Evolutionary conservation across 2,113 vertebrate genomes (phyloP), one percentile per base, ranked within the genome.

Genomic region (Egretta garzetta): DNA sequence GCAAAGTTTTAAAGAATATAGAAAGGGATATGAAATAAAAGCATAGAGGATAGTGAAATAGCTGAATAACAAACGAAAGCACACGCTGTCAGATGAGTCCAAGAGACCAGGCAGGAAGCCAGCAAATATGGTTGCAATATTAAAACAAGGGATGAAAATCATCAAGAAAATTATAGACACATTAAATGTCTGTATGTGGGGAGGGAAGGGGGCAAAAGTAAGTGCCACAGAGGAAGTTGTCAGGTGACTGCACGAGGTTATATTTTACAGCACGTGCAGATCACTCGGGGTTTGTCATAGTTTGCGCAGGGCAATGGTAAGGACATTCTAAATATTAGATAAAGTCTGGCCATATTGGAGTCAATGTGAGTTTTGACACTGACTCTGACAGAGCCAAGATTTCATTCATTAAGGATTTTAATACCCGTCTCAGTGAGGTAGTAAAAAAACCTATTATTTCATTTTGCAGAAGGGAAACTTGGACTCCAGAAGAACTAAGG

Each of bases 81-180:
- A 66, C 59, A 83, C 20, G 21, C 55, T 77, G 63, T 64, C 53
- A 50, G 60, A 92, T 17, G 18, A 86, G 41, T 89, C 70, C 88
- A 84, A 60, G 58, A 87, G 66, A 88, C 37, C n/a, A 94, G 96
- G 91, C 81, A 95, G 37, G 41, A 85, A 74, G 76, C 89, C 95
- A 97, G 72, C 24, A 97, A 96, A 90, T 84, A 80, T 85, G 93
- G 79, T 80, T 95, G 76, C 53, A 95, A 95, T 96, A 92, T 82
- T 95, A 86, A 94, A 95, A 96, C 63, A 90, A 90, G 53, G 39
- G 30, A 94, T 85, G 88, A 91, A 95, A 94, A 91, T 95, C 43
- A 88, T 95, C 55, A 86, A 58, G 53, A 75, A 94, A 93, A 94
- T 90, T 90, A 80, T 13, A 79, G 39, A 71, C 60, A 59, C 45